Base-by-base conservation (phyloP, 2,888 invertebrate genomes). In the Microplitis deprimator region DNA sequence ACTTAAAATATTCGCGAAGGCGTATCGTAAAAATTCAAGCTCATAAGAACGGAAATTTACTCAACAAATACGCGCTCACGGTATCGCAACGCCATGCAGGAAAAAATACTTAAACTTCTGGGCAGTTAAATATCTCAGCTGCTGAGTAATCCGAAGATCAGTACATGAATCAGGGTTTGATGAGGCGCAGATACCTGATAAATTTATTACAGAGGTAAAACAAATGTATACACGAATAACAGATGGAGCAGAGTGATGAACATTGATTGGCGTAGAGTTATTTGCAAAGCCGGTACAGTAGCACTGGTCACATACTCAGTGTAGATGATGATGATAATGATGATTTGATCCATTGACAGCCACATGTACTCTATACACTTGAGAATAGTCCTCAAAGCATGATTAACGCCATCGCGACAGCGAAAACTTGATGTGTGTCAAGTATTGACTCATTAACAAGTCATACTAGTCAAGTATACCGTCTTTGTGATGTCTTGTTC, bases 391-490 rank as follows among this genome's bases (percentile, higher is more conserved):
- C 73, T 76, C 78, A 77, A 75, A 80, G 75, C 77, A 75, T 77
- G 78, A 79, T 79, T 79, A 78, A 79, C 77, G 78, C 79, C 72
- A 77, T 73, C 74, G 79, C 75, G 76, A 78, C 73, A 67, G 78
- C 73, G 79, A 69, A 20, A 41, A 70, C 74, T 60, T 75, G 69
- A 81, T 79, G 76, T 81, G 77, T 81, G 81, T 81, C 81, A 81
- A 81, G 81, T 81, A 81, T 79, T 77, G 76, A 78, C 79, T 79
- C 75, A 79, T 78, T 77, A 79, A 79, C 69, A 79, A 17, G 59
- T 64, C 13, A 60, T 73, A 10, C 39, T 16, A 38, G 20, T 59
- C 6, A 20, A 59, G 29, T 68, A 13, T 8, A 67, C 6, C 50
- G 50, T 50, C 40, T 69, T 41, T 69, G 41, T 50, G n/a, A 41